Evolutionary conservation across 1,140 invertebrate genomes (phyloP).

Genomic region (Bursaphelenchus mucronatus): DNA sequence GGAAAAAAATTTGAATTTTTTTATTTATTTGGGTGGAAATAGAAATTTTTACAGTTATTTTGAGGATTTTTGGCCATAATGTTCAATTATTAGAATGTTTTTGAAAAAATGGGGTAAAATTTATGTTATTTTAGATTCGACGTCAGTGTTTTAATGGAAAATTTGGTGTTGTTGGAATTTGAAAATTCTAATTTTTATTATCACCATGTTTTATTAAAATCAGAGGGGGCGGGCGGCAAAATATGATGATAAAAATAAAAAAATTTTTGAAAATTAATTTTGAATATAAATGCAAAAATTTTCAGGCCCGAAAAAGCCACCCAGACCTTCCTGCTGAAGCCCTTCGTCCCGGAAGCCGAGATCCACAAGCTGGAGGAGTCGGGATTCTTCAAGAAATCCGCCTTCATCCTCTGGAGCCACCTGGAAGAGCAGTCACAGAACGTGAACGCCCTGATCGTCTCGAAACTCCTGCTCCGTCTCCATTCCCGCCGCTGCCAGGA

Average conservation of each 20-base stretch:
- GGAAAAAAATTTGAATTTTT: background rate
- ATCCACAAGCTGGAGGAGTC: conserved; percentile 32
- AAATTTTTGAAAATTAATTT: too few relatives aligned
- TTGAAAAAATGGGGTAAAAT: too few relatives aligned
- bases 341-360: conserved; percentile 39
- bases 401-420: conserved; percentile 35
- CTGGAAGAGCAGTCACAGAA: conserved; percentile 26
- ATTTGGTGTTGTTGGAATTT: too few relatives aligned
- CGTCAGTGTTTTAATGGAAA: too few relatives aligned
- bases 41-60: too few relatives aligned
- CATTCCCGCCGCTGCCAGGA: conserved; percentile 49
- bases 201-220: too few relatives aligned
- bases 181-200: too few relatives aligned
- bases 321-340: conserved; percentile 54
- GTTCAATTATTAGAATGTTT: too few relatives aligned
- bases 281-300: background rate
- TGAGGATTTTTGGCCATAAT: too few relatives aligned
- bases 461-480: conserved; percentile 43
- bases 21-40: background rate
- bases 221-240: too few relatives aligned
- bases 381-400: conserved; percentile 39
- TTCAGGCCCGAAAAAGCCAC: conserved; percentile 39
- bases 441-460: conserved; percentile 29
- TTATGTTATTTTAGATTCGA: too few relatives aligned
- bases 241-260: background rate